Percentiles rank a stretch among this genome's conserved stretches.
Evolutionary conservation across 2,888 invertebrate species (phyloP).

Genomic region (Eudemis profundana): DNA sequence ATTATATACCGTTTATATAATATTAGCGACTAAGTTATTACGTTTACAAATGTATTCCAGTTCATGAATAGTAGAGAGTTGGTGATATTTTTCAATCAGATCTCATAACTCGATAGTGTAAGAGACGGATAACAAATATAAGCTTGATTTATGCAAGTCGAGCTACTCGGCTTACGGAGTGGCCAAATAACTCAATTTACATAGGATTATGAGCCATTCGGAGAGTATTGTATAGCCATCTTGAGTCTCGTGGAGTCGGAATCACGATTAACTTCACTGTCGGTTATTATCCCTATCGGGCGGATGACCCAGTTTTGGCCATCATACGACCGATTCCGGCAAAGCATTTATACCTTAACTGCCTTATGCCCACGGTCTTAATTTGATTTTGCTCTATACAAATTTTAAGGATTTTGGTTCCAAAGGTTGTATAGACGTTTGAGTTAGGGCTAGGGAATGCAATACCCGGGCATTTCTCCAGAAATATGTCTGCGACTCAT

Average conservation of each 20-base stretch:
- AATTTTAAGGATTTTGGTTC: no score
- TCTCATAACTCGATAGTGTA: constrained; percentile 51
- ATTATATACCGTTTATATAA: background rate
- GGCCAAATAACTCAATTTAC: constrained; percentile 25
- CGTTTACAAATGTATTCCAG: constrained; percentile 3
- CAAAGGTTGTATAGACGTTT: no score
- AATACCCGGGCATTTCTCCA: no score
- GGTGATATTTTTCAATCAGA: constrained; percentile 68
- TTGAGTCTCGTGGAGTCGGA: background rate
- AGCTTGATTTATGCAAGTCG: background rate
- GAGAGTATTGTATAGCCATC: background rate
- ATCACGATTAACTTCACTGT: background rate
- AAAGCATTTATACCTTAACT: no score
- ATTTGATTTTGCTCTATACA: no score
- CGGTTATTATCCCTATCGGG: background rate
- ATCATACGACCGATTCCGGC: no score
- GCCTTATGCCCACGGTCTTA: no score
- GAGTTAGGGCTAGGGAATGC: no score
- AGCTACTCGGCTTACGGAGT: background rate
- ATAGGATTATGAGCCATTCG: constrained; percentile 4
- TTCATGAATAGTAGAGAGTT: constrained; percentile 4
- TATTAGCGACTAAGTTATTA: background rate
- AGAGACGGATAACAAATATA: background rate
- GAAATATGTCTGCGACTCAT: no score
- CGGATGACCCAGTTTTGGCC: background rate